These are phyloP conservation scores for Drosophila mayaguana DNA, from an alignment of 2,888 invertebrate species.

Conservation along the genomic window DNA sequence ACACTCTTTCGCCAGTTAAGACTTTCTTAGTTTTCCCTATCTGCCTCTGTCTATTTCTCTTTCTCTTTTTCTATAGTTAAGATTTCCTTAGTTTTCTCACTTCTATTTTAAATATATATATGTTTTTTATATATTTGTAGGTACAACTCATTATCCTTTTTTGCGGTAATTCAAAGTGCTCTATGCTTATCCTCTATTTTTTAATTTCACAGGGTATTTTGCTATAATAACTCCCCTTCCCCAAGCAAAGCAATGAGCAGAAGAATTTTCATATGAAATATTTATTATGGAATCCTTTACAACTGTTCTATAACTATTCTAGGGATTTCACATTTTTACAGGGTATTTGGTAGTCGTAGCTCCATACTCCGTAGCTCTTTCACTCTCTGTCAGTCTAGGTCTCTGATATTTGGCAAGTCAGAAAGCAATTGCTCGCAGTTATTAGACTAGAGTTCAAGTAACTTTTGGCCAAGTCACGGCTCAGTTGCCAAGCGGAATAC, in stretches of 20 bases:
- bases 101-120: too few species aligned
- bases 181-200: too few species aligned
- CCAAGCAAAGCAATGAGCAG: not conserved
- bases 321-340: not conserved
- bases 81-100: too few species aligned
- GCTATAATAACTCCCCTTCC: not conserved
- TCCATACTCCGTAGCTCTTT: too few species aligned
- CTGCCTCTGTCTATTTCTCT: too few species aligned
- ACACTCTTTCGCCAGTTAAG: too few species aligned
- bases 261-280: not conserved
- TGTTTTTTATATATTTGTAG: too few species aligned
- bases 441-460: slow-evolving; percentile 64
- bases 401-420: slow-evolving; percentile 56
- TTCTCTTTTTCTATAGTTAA: too few species aligned
- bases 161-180: too few species aligned
- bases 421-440: slow-evolving; percentile 58
- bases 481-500: slow-evolving; percentile 62
- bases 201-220: not conserved
- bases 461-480: slow-evolving; percentile 73
- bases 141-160: too few species aligned
- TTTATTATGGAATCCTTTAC: not conserved
- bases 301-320: too few species aligned
- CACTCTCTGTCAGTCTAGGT: not conserved
- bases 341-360: not conserved
- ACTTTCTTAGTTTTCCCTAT: too few species aligned